These are phyloP conservation scores for human (Homo sapiens) DNA, from an alignment of 2,113 vertebrate genomes.

Conservation along the genomic window DNA sequence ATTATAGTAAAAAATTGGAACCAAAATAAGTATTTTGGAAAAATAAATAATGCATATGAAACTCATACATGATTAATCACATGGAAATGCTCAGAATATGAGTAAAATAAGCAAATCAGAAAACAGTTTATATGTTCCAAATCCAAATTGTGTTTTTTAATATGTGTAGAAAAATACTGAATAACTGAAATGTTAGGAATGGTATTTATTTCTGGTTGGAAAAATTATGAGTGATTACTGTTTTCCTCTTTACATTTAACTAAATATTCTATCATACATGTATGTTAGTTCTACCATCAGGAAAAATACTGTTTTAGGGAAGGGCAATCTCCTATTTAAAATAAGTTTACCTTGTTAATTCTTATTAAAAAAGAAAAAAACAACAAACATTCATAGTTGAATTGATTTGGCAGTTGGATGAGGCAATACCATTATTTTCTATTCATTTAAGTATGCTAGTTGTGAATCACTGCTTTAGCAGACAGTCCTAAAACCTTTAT, in stretches of 20 bases:
- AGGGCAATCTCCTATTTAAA: background rate
- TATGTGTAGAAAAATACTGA: background rate
- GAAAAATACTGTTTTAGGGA: slow-evolving; percentile 19
- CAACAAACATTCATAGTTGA: background rate
- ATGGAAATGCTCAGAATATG: background rate
- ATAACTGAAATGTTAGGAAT: background rate
- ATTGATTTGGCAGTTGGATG: background rate
- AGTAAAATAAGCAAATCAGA: background rate
- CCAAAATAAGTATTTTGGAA: background rate
- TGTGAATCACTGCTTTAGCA: background rate
- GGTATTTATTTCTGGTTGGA: background rate
- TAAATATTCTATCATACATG: background rate
- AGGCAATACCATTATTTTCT: background rate
- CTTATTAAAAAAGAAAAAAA: background rate
- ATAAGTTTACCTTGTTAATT: slow-evolving; percentile 7
- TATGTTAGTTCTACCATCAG: background rate
- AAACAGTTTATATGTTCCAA: background rate
- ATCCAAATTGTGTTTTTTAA: background rate
- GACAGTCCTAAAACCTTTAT: background rate
- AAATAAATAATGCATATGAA: background rate
- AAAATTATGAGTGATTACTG: background rate
- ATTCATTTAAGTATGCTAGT: background rate
- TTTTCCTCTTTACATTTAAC: background rate
- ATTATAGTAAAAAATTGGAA: background rate
- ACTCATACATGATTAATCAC: background rate